Conservation (phyloP, 2,797 vertebrate genomes). For the Peromyscus nudipes region DNA sequence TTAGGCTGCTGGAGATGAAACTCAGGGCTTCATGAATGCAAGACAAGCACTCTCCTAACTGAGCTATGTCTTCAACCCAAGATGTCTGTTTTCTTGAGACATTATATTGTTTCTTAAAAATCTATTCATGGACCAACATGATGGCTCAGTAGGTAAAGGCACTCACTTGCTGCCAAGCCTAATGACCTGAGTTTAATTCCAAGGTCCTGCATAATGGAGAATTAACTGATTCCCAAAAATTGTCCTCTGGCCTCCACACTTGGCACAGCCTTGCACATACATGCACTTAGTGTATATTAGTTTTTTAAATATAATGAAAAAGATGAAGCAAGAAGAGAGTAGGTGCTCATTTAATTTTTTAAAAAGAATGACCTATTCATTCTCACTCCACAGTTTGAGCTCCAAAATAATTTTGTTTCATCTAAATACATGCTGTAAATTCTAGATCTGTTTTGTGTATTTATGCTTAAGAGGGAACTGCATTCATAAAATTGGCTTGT, state of each 20-base stretch:
- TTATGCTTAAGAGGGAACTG: not conserved
- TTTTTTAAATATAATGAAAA: not conserved
- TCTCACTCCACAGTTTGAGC: not conserved
- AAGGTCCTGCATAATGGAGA: no score
- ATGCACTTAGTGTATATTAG: not conserved
- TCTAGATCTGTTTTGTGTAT: conserved; percentile 18
- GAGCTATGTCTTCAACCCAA: not conserved
- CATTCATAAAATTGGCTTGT: conserved; percentile 8
- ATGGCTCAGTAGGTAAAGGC: not conserved
- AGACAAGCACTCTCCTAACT: not conserved
- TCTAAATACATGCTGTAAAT: conserved; percentile 46
- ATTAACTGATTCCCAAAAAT: not conserved
- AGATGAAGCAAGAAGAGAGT: not conserved
- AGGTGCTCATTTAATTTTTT: not conserved
- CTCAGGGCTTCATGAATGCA: not conserved
- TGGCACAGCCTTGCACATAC: no score
- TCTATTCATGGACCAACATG: not conserved
- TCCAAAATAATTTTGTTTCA: conserved; percentile 58
- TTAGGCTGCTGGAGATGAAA: not conserved
- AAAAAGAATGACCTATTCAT: not conserved
- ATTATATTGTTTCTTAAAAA: not conserved
- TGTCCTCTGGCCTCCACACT: not conserved
- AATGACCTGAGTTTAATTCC: not conserved
- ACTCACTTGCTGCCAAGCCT: not conserved
- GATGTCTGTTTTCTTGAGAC: not conserved